A percentile compares a stretch with the other conserved stretches of the same genome.
Conservation (phyloP, 2,888 invertebrate genomes). For the Andricus curvator region DNA sequence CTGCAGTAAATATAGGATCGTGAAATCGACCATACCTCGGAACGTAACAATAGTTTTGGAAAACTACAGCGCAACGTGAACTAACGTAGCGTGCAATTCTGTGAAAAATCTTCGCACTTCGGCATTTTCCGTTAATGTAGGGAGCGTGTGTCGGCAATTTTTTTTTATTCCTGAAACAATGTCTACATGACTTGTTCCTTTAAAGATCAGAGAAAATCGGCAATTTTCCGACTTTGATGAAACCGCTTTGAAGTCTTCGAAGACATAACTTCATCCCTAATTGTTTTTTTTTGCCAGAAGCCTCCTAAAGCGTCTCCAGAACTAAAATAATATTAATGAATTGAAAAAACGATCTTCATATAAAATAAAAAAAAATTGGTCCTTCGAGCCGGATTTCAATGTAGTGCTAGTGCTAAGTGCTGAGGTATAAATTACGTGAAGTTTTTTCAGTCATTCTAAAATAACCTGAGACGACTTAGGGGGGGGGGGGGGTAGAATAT, state of each 20-base stretch:
- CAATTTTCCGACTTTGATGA: conserved; percentile 27
- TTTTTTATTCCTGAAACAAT: conserved; percentile 30
- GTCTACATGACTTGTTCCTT: conserved; percentile 25
- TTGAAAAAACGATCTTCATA: not conserved
- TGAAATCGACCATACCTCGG: conserved; percentile 7
- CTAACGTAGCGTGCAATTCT: conserved; percentile 62
- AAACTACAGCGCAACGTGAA: conserved; percentile 24
- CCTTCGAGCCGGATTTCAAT: not conserved
- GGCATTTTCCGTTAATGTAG: conserved; percentile 11
- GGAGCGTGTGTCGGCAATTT: conserved; percentile 35
- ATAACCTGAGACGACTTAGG: too few species aligned
- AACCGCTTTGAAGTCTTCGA: not conserved
- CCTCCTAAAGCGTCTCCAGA: not conserved
- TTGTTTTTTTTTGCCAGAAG: not conserved
- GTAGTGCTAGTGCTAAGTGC: too few species aligned
- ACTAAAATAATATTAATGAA: not conserved
- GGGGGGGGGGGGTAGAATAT: too few species aligned
- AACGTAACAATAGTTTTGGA: conserved; percentile 24
- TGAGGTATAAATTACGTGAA: too few species aligned
- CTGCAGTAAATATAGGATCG: not conserved
- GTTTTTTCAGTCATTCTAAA: too few species aligned
- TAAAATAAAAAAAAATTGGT: not conserved
- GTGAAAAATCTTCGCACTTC: conserved; percentile 73
- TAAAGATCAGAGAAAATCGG: conserved; percentile 7
- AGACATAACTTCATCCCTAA: not conserved